phyloP scores from a whole-genome alignment of 2,113 vertebrate genomes.

The Sphyrna mokarran region DNA sequence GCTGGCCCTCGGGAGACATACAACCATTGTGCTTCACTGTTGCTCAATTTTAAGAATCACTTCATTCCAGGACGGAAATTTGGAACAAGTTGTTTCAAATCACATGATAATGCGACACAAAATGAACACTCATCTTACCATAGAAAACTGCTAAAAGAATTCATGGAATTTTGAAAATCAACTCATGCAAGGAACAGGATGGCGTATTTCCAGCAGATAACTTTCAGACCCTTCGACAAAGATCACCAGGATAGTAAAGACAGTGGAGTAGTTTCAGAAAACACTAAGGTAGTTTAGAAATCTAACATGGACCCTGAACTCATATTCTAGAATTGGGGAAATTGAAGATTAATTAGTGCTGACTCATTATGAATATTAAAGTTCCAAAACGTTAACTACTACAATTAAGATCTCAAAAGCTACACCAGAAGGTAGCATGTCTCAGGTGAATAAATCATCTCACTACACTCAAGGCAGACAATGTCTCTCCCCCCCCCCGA shows the following conservation, averaged over 20 bases:
- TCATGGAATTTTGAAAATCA: background rate
- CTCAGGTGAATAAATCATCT: background rate
- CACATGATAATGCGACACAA: background rate
- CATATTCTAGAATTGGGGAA: background rate
- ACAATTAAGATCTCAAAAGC: background rate
- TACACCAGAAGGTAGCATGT: conserved; percentile 7
- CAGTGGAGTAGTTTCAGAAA: background rate
- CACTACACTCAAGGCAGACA: background rate
- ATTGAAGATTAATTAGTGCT: background rate
- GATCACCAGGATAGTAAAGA: background rate
- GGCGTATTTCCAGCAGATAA: background rate
- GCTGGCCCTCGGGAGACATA: background rate
- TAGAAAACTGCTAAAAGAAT: background rate
- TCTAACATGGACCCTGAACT: background rate
- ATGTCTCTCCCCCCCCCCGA: too few species aligned
- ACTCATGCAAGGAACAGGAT: background rate
- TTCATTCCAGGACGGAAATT: background rate
- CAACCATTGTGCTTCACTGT: background rate
- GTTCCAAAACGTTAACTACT: background rate
- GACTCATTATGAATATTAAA: background rate
- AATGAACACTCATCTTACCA: background rate
- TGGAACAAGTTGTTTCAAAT: background rate
- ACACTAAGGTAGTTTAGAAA: background rate
- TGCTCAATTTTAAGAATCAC: too few species aligned
- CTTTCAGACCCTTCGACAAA: background rate